phyloP scores from a whole-genome alignment of 2,888 invertebrate genomes.

The Caenorhabditis sp. region DNA sequence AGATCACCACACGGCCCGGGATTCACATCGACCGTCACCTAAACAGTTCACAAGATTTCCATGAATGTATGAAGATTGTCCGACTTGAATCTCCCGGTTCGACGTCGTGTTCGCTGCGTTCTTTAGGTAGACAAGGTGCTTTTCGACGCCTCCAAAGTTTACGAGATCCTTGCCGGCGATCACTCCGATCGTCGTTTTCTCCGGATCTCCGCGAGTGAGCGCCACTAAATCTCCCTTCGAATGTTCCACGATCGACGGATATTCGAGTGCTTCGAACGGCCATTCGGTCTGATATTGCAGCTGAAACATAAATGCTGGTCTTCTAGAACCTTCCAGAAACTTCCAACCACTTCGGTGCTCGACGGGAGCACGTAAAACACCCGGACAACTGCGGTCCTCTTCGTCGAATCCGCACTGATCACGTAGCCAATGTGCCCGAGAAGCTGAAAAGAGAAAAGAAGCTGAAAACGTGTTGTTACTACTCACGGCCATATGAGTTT shows the following conservation, averaged over 20 bases:
- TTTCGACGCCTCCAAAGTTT: slow-evolving; percentile 22
- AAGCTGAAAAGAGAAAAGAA: slow-evolving; percentile 44
- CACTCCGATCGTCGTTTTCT: slow-evolving; percentile 31
- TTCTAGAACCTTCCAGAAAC: not conserved
- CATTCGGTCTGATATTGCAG: slow-evolving; percentile 37
- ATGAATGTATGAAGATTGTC: no score
- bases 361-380: slow-evolving; percentile 25
- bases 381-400: slow-evolving; percentile 13
- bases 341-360: slow-evolving; percentile 18
- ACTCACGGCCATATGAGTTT: slow-evolving; percentile 47
- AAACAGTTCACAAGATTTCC: no score
- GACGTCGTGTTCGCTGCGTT: slow-evolving; percentile 6
- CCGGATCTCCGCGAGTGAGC: slow-evolving; percentile 30
- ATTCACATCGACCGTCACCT: slow-evolving; percentile 39
- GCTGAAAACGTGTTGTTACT: not conserved
- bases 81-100: slow-evolving; percentile 35
- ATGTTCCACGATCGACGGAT: slow-evolving; percentile 19
- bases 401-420: slow-evolving; percentile 3
- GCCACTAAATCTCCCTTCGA: slow-evolving; percentile 39
- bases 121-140: slow-evolving; percentile 31
- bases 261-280: slow-evolving; percentile 43
- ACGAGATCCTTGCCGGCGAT: slow-evolving; percentile 26
- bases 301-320: no score
- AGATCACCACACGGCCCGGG: slow-evolving; percentile 21
- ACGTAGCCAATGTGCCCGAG: slow-evolving; percentile 52